A percentile compares a stretch with the other conserved stretches of the same genome.
Conservation (phyloP, 2,888 invertebrate genomes). For the Euplagia quadripunctaria region DNA sequence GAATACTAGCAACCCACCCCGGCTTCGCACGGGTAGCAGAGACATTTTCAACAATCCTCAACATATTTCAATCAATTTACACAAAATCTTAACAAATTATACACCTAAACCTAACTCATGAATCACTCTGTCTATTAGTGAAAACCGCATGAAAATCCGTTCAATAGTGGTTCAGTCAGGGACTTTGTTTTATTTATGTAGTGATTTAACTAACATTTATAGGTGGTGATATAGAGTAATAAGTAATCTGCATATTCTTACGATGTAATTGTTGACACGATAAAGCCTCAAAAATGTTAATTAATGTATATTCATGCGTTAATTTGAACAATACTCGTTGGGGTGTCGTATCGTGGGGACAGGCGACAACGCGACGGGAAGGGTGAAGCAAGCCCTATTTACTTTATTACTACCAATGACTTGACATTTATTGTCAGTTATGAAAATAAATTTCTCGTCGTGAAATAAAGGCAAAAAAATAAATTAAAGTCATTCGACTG, state of each 20-base stretch:
- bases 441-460: slow-evolving; percentile 79
- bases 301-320: slow-evolving; percentile 42
- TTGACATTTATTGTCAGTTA: slow-evolving; percentile 83
- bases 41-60: too few relatives aligned
- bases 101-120: too few relatives aligned
- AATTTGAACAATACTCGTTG: slow-evolving; percentile 37
- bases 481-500: slow-evolving; percentile 71
- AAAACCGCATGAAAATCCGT: too few relatives aligned
- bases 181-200: too few relatives aligned
- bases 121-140: too few relatives aligned
- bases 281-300: slow-evolving; percentile 36
- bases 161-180: too few relatives aligned
- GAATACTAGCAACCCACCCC: too few relatives aligned
- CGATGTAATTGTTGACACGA: slow-evolving; percentile 28
- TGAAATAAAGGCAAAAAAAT: slow-evolving; percentile 64
- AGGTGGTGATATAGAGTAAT: neutral
- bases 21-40: too few relatives aligned
- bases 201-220: neutral
- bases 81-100: too few relatives aligned
- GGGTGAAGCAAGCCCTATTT: slow-evolving; percentile 67
- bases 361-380: slow-evolving; percentile 56
- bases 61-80: too few relatives aligned
- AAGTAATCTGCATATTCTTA: slow-evolving; percentile 10
- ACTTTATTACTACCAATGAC: slow-evolving; percentile 81
- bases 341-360: slow-evolving; percentile 32